Base-by-base conservation (phyloP, 2,888 invertebrate species). In the Lasius fuliginosus region DNA sequence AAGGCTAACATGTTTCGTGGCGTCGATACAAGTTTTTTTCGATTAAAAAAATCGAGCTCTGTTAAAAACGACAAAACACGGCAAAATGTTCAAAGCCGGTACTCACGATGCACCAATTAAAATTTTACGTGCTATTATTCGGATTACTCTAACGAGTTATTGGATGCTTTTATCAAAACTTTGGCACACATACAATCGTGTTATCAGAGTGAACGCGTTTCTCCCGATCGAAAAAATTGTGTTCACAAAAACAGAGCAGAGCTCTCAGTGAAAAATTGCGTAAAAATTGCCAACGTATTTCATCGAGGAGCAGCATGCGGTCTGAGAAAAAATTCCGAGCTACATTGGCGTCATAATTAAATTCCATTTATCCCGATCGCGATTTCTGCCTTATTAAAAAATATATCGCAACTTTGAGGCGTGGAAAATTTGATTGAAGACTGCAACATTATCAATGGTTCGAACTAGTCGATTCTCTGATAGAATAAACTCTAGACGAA, bases 321-420 rank as follows among this genome's bases (percentile, higher is more conserved):
- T 11, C 6, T 62, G 18, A 36, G 33, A 56, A 62, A 82, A 79
- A 75, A 33, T 84, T 84, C 83, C 77, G 68, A 73, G 62, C 71
- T 40, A 74, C n/a, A 68, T 64, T 40, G 65, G 68, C 84, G 69
- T 68, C 53, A 71, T 90, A 92, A 91, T 92, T 91, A 91, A 90
- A 91, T 90, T 86, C 85, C 87, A 86, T 90, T 92, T 90, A 91
- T 91, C 88, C 86, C 84, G 89, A 92, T 91, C 90, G 89, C 88
- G 82, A 91, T 89, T 85, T 84, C 36, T 86, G 79, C 76, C 36
- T 53, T 58, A 12, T 0, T 23, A 15, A 40, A 18, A 73, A 49
- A 60, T 36, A 27, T 42, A 15, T 23, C 46, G 36, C n/a, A 49
- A 64, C 8, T 30, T 68, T 68, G 46, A 46, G 30, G 9, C 33